phyloP scores from a whole-genome alignment of 2,797 vertebrate genomes.

The Selene dorsalis region DNA sequence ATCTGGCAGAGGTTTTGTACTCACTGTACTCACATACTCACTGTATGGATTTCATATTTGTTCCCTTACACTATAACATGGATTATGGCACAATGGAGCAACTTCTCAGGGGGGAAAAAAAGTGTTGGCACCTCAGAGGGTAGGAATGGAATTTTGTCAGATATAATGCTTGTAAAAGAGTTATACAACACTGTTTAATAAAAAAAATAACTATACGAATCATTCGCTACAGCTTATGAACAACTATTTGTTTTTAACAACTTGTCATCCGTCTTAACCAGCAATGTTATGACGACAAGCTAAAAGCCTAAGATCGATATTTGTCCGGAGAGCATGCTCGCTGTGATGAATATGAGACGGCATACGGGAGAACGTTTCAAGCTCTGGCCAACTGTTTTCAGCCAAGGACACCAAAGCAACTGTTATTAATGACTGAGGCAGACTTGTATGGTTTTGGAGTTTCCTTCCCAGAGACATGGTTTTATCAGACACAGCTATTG shows the following conservation, averaged over 20 bases:
- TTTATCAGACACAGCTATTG: conserved; percentile 3
- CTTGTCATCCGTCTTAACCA: conserved; percentile 24
- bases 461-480: background rate
- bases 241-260: conserved; percentile 1
- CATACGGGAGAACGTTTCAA: background rate
- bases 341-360: conserved; percentile 14
- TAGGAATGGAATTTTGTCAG: background rate
- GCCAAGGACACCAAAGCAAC: background rate
- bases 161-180: background rate
- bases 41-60: conserved; percentile 74
- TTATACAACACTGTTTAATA: background rate
- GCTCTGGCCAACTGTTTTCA: conserved; percentile 11
- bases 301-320: conserved; percentile 55
- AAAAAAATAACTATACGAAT: background rate
- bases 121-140: background rate
- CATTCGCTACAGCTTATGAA: background rate
- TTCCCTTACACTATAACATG: conserved; percentile 46
- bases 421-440: background rate
- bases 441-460: background rate
- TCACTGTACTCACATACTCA: too few relatives aligned
- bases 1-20: conserved; percentile 61
- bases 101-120: background rate
- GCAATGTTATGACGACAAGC: conserved; percentile 23
- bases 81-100: conserved; percentile 39
- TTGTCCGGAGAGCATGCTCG: background rate